Evolutionary conservation across 2,113 vertebrate genomes (phyloP).

Genomic region (Acanthochromis polyacanthus): DNA sequence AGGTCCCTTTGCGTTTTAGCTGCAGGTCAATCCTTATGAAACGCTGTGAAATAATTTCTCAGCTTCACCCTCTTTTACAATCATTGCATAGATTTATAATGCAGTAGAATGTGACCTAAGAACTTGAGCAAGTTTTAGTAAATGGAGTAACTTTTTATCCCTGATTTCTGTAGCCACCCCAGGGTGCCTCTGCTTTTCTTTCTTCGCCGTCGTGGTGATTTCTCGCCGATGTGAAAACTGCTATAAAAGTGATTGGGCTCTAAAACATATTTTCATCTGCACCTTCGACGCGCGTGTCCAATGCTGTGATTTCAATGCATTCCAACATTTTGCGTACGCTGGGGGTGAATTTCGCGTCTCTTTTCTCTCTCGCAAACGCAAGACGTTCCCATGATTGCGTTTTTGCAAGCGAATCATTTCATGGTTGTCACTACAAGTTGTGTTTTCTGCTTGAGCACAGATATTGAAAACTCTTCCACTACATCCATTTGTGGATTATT

Average conservation of each 20-base stretch:
- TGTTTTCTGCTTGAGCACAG: slow-evolving; percentile 65
- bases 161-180: slow-evolving; percentile 14
- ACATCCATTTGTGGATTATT: slow-evolving; percentile 71
- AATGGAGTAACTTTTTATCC: slow-evolving; percentile 51
- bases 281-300: slow-evolving; percentile 26
- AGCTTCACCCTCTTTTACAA: slow-evolving; percentile 55
- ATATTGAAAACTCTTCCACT: slow-evolving; percentile 67
- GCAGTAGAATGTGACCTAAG: slow-evolving; percentile 28
- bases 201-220: neutral
- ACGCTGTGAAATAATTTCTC: slow-evolving; percentile 74
- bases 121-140: slow-evolving; percentile 32
- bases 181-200: neutral
- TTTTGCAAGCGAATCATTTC: slow-evolving; percentile 65
- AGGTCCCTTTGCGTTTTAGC: slow-evolving; percentile 54
- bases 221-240: slow-evolving; percentile 12
- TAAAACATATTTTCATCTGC: slow-evolving; percentile 17
- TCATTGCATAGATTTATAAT: slow-evolving; percentile 48
- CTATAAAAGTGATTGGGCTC: slow-evolving; percentile 24
- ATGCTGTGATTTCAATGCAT: slow-evolving; percentile 37
- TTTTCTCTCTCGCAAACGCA: slow-evolving; percentile 9
- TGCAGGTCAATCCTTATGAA: slow-evolving; percentile 76
- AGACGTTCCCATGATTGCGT: slow-evolving; percentile 62
- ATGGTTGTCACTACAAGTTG: slow-evolving; percentile 60
- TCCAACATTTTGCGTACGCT: slow-evolving; percentile 40
- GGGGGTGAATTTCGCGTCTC: slow-evolving; percentile 17